Conservation (phyloP, 2,797 vertebrate species). For the Nannoperca obscura region DNA sequence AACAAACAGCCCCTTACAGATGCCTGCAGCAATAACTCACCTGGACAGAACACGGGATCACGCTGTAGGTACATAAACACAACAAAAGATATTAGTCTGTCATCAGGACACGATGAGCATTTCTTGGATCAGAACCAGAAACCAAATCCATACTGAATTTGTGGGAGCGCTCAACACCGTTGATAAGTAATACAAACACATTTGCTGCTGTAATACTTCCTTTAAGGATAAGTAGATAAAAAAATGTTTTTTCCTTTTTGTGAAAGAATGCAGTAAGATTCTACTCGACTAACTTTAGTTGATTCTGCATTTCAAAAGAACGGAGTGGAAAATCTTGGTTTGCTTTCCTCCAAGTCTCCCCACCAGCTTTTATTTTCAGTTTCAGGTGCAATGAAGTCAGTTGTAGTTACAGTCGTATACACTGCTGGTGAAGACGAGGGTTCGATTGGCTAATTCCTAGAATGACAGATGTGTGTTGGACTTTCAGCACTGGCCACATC, state of each 20-base stretch:
- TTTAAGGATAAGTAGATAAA: constrained; percentile 12
- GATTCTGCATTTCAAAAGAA: not conserved
- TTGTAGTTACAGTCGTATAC: not conserved
- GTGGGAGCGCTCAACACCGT: constrained; percentile 17
- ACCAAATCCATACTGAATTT: constrained; percentile 16
- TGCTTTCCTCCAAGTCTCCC: not conserved
- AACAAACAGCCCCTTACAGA: constrained; percentile 39
- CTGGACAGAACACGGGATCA: constrained; percentile 34
- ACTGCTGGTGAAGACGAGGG: not conserved
- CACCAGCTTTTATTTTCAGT: constrained; percentile 10
- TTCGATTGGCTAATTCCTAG: constrained; percentile 18
- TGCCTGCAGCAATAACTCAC: constrained; percentile 8
- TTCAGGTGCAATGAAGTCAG: not conserved
- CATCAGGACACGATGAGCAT: constrained; percentile 34
- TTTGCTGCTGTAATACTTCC: constrained; percentile 6
- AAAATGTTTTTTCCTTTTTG: not conserved
- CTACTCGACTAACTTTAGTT: not conserved
- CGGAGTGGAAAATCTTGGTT: not conserved
- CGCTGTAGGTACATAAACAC: constrained; percentile 45
- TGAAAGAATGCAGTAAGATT: not conserved
- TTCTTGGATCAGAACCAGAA: constrained; percentile 36
- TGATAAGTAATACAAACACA: constrained; percentile 30
- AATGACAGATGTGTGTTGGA: constrained; percentile 34
- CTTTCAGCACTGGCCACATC: constrained; percentile 9
- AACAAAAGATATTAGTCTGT: constrained; percentile 56